Evolutionary conservation across 2,797 vertebrate genomes (phyloP), one percentile per base, ranked within the genome.

Genomic region (Micrastur ruficollis): DNA sequence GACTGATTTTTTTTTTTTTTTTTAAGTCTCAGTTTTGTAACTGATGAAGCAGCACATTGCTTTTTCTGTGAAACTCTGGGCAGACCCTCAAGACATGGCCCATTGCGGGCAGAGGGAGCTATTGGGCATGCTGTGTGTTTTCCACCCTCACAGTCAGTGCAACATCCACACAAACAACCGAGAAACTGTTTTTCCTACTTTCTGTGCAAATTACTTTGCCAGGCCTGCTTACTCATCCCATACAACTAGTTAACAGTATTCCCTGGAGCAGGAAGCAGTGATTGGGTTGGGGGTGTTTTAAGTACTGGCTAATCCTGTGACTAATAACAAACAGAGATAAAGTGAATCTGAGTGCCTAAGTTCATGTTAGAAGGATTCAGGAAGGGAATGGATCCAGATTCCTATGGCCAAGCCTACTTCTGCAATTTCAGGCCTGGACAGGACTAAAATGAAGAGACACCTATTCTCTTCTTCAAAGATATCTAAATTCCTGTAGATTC

Each of bases 21-120:
- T 0, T 2, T 4, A 15, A n/a, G 11, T 21, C 4, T 79, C 23
- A 81, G 9, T 81, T 90, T 76, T 76, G 26, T 34, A 53, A 31
- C 8, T 7, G 2, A 71, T 84, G 40, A 29, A 86, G 56, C 25
- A 76, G 26, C 0, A 1, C 1, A 0, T 36, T 75, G 9, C 3
- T 1, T 73, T 92, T 67, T 17, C 9, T 11, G 8, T 63, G 53
- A 81, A 81, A 52, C 13, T 52, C 49, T 32, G 55, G 50, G 25
- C 44, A 83, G 52, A 58, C 16, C 10, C 52, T 12, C 7, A 17
- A 32, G 52, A 58, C 15, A 13, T 55, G 27, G 46, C 49, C 49
- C 31, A 3, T 11, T 46, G 67, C 0, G 2, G 38, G 13, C 53
- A 81, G 29, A 76, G 46, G 26, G 14, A 91, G n/a, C 38, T 72